These are phyloP conservation scores for Campoplex capitator DNA, from an alignment of 2,888 invertebrate genomes.

Conservation along the genomic window DNA sequence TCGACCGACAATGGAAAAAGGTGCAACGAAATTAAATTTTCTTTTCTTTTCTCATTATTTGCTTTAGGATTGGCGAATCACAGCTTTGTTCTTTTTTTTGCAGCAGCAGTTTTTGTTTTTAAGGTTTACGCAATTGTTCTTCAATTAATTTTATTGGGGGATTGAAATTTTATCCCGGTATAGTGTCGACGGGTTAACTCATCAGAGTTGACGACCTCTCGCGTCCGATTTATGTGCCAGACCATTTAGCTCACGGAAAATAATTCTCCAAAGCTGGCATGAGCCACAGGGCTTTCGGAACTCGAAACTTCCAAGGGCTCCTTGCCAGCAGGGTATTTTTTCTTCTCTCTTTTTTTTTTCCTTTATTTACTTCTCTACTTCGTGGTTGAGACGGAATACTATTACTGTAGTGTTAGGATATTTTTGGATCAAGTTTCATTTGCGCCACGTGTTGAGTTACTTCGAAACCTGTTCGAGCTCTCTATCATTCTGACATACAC, in stretches of 20 bases:
- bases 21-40: neutral
- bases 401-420: neutral
- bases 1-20: neutral
- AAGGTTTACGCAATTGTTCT: neutral
- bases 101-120: neutral
- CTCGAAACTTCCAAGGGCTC: slow-evolving; percentile 49
- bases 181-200: slow-evolving; percentile 12
- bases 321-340: slow-evolving; percentile 30
- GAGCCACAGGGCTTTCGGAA: slow-evolving; percentile 13
- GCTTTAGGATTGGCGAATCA: neutral
- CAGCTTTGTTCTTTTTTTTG: neutral
- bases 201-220: slow-evolving; percentile 19
- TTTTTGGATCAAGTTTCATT: slow-evolving; percentile 44
- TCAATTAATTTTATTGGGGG: neutral
- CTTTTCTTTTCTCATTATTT: neutral
- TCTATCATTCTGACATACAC: neutral
- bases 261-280: slow-evolving; percentile 33
- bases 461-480: neutral
- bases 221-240: slow-evolving; percentile 36
- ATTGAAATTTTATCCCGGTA: slow-evolving; percentile 7
- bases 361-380: slow-evolving; percentile 8
- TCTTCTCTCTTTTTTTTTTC: slow-evolving; percentile 1
- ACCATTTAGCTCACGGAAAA: slow-evolving; percentile 33
- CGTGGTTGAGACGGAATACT: neutral
- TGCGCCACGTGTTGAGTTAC: slow-evolving; percentile 55